Evolutionary conservation across 2,888 invertebrate species (phyloP).

Genomic region (Ornithoptera alexandrae): DNA sequence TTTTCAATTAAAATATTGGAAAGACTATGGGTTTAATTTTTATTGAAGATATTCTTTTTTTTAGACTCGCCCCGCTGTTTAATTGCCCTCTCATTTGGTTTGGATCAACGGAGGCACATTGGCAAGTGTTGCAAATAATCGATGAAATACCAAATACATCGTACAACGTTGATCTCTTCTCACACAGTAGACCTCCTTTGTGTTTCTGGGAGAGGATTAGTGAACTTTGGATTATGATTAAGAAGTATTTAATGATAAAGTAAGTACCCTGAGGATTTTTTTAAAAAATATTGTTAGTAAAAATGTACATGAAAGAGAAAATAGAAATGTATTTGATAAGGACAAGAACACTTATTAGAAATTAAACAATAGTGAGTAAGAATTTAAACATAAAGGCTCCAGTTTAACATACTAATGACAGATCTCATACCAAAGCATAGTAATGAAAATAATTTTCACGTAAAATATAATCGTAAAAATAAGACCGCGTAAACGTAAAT

Average conservation of each 20-base stretch:
- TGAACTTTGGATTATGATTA: slow-evolving; percentile 45
- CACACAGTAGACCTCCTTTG: slow-evolving; percentile 45
- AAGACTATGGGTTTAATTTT: not conserved
- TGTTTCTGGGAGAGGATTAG: slow-evolving; percentile 45
- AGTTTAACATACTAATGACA: too few species aligned
- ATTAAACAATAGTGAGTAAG: too few species aligned
- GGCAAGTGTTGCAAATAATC: slow-evolving; percentile 49
- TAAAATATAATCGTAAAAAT: too few species aligned
- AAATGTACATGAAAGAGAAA: not conserved
- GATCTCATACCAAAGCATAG: too few species aligned
- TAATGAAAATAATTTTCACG: too few species aligned
- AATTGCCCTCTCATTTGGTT: slow-evolving; percentile 60
- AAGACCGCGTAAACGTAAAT: too few species aligned
- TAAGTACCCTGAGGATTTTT: slow-evolving; percentile 37
- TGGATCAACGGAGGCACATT: slow-evolving; percentile 56
- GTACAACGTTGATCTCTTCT: slow-evolving; percentile 53
- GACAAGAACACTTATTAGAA: too few species aligned
- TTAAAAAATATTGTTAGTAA: not conserved
- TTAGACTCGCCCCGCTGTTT: slow-evolving; percentile 55
- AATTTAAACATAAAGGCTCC: too few species aligned
- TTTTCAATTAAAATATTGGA: not conserved
- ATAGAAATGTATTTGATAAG: not conserved
- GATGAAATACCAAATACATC: slow-evolving; percentile 59
- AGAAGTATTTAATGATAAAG: slow-evolving; percentile 43
- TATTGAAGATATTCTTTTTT: slow-evolving; percentile 20